Evolutionary conservation across 2,113 vertebrate genomes (phyloP).

Genomic region (Gavia stellata): DNA sequence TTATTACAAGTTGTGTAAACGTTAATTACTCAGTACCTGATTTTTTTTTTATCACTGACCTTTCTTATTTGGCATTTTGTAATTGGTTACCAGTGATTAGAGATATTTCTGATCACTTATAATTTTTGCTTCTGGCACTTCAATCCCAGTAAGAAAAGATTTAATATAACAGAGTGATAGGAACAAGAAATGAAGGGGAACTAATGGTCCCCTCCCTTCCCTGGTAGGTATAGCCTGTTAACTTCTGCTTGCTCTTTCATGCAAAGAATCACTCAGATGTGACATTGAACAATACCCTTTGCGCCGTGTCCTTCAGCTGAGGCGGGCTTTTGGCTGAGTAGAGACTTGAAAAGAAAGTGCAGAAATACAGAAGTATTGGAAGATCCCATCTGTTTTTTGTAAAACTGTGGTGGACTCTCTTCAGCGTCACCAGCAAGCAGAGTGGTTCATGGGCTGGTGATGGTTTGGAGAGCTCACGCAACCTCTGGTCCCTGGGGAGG

Average conservation of each 20-base stretch:
- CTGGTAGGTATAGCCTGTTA: background rate
- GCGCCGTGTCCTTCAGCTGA: background rate
- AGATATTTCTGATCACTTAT: background rate
- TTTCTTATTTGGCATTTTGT: background rate
- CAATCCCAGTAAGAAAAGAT: background rate
- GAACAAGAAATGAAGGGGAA: background rate
- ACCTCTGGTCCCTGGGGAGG: background rate
- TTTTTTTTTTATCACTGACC: background rate
- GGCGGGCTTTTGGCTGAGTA: background rate
- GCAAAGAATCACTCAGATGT: background rate
- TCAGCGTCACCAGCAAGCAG: background rate
- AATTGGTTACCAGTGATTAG: background rate
- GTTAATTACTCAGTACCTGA: background rate
- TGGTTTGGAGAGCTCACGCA: background rate
- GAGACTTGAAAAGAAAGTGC: background rate
- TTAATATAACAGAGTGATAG: background rate
- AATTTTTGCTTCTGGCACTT: background rate
- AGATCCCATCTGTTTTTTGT: background rate
- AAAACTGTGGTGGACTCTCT: background rate
- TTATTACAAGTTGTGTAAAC: background rate
- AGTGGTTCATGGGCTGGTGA: fast-evolving
- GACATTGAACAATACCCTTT: background rate
- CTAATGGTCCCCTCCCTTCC: background rate
- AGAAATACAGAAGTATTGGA: background rate
- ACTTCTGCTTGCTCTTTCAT: background rate